Evolutionary conservation across 2,888 invertebrate species (phyloP), one percentile per base, ranked within the genome.

Genomic region (Siphonodentalium dalli): DNA sequence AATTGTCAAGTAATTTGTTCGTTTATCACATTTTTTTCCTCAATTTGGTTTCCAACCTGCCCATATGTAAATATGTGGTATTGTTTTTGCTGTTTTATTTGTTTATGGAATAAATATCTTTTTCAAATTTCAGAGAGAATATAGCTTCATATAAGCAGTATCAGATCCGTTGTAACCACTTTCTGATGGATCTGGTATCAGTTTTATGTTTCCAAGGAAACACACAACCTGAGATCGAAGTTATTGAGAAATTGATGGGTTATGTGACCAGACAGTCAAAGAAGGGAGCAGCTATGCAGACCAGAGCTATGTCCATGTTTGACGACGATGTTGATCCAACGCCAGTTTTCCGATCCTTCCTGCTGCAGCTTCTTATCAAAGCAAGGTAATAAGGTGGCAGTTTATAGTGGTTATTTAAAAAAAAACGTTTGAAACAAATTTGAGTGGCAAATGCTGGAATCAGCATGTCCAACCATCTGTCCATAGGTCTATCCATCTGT

Each of bases 331-430:
- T 75, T 49, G 74, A 74, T 51, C 72, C 72, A 6, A 73, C 63
- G 6, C 76, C 74, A n/a, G 72, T 75, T 4, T 63, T 75, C 7
- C 53, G 76, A 20, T 74, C 72, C 2, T 72, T 74, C 44, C 54
- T 74, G 31, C 63, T 76, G 18, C 72, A 75, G 46, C 66, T 72
- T 27, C 64, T 76, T 13, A 64, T 75, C 18, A 54, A 64, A 40
- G 64, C 71, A 38, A 67, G 65, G 75, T 75, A 51, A 39, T 21
- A 18, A 35, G 13, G n/a, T n/a, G n/a, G n/a, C n/a, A n/a, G n/a
- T n/a, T n/a, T n/a, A n/a, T n/a, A n/a, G n/a, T n/a, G n/a, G n/a
- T n/a, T n/a, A n/a, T n/a, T n/a, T n/a, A n/a, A n/a, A n/a, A n/a
- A n/a, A n/a, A n/a, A n/a, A n/a, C n/a, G n/a, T n/a, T n/a, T n/a